Base-by-base conservation (phyloP, 2,113 vertebrate genomes). In the Nanorana parkeri region DNA sequence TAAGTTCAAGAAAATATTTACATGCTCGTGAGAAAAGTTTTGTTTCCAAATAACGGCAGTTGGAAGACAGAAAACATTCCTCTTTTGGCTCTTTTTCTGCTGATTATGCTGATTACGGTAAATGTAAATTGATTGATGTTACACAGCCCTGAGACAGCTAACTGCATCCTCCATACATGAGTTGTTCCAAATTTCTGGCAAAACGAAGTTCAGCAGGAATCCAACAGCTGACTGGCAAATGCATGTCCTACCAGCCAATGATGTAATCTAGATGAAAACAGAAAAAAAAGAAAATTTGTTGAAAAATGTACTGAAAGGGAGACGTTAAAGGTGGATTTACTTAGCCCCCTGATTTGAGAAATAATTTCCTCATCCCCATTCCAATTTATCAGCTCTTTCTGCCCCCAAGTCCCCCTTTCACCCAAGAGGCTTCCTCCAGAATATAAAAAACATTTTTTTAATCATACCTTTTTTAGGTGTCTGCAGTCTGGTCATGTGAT, bases 101-200 rank as follows among this genome's bases (percentile, higher is more conserved):
- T 78, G 63, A 78, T 78, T 78, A 78, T 78, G 29, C 76, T 32
- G 47, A 68, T 78, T 67, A 21, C 51, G 28, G 32, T 6, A 78
- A 55, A 78, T 55, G 21, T 21, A 5, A 67, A 26, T 54, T 67
- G 76, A 78, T 78, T 67, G 76, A 78, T 78, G 47, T 77, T 63
- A 4, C 52, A 51, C 7, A 23, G 58, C 24, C 15, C n/a, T 74
- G 55, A 13, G 71, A 58, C 71, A 58, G 28, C 71, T 19, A 74
- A 28, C 54, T 29, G 71, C 11, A 60, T 60, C 29, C 55, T 32
- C 55, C 71, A 32, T 63, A 51, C 58, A 63, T 64, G 56, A 26
- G 41, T 77, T 64, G 13, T 21, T 77, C 29, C 72, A 60, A 75
- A 75, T 75, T 20, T 54, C 72, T 75, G 72, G 26, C 72, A 36